Evolutionary conservation across 2,113 vertebrate genomes (phyloP).

Genomic region (Thalassoma bifasciatum): DNA sequence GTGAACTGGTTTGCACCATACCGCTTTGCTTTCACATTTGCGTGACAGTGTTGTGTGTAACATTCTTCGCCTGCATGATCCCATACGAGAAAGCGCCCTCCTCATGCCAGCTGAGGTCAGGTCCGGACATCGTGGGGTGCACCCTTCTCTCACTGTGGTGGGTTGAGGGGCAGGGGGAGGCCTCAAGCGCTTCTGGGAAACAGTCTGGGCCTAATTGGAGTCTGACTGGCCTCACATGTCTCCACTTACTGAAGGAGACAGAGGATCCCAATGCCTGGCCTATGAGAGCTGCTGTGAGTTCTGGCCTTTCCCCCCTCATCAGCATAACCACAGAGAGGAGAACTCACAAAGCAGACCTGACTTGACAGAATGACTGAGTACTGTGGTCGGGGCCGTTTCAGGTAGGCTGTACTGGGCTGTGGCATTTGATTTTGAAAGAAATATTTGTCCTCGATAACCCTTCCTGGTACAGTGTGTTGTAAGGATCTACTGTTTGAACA

Average conservation of each 20-base stretch:
- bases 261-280: conserved; percentile 61
- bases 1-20: conserved; percentile 4
- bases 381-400: conserved; percentile 23
- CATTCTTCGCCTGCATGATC: conserved; percentile 49
- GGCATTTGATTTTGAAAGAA: neutral
- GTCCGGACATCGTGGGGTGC: conserved; percentile 64
- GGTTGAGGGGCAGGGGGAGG: conserved; percentile 66
- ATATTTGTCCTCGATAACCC: neutral
- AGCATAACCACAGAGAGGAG: conserved; percentile 58
- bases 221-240: conserved; percentile 77
- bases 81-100: conserved; percentile 12
- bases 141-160: conserved; percentile 54
- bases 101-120: conserved; percentile 69
- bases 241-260: conserved; percentile 75
- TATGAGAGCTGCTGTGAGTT: conserved; percentile 45
- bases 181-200: conserved; percentile 76
- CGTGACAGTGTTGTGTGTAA: conserved; percentile 25
- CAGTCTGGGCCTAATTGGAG: conserved; percentile 76
- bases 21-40: conserved; percentile 22
- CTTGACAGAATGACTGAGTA: conserved; percentile 35
- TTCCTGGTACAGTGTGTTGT: conserved; percentile 34
- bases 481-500: conserved; percentile 22
- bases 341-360: conserved; percentile 32
- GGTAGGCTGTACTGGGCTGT: neutral
- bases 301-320: conserved; percentile 48